A percentile compares a stretch with the other conserved stretches of the same genome.
Conservation (phyloP, 2,888 invertebrate genomes). For the Tetheella fluctuosa region DNA sequence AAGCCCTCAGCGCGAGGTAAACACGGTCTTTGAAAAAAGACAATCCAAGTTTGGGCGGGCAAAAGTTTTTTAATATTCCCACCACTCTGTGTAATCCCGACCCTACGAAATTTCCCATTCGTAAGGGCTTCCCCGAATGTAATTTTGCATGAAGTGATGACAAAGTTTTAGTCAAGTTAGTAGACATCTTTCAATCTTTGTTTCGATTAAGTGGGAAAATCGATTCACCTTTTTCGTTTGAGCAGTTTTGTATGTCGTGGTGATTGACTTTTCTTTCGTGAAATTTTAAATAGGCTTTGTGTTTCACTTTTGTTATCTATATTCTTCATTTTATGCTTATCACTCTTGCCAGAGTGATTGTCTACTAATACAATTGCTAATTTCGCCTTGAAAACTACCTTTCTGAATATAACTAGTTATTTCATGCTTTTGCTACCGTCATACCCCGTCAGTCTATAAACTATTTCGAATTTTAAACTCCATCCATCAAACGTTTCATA, state of each 20-base stretch:
- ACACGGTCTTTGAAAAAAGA: conserved; percentile 77
- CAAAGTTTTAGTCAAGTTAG: conserved; percentile 67
- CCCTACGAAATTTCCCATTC: conserved; percentile 69
- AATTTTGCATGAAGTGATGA: conserved; percentile 81
- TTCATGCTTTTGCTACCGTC: background rate
- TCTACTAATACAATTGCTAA: too few relatives aligned
- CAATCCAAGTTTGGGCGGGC: conserved; percentile 75
- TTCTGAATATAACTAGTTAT: background rate
- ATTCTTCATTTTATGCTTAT: background rate
- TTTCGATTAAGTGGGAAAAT: conserved; percentile 32
- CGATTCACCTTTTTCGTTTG: conserved; percentile 20
- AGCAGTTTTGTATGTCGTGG: background rate
- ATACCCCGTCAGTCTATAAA: background rate
- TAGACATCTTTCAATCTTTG: conserved; percentile 62
- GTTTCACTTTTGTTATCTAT: background rate
- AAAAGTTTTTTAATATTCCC: conserved; percentile 83
- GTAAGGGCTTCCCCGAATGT: conserved; percentile 66
- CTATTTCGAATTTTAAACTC: background rate
- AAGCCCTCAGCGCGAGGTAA: conserved; percentile 47
- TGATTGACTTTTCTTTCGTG: background rate
- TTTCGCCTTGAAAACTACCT: too few relatives aligned
- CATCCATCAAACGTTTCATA: background rate
- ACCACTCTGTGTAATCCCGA: conserved; percentile 75
- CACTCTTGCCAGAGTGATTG: too few relatives aligned
- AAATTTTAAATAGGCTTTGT: background rate